Evolutionary conservation across 2,797 vertebrate species (phyloP), one percentile per base, ranked within the genome.

Genomic region (Fistularia commersonii): DNA sequence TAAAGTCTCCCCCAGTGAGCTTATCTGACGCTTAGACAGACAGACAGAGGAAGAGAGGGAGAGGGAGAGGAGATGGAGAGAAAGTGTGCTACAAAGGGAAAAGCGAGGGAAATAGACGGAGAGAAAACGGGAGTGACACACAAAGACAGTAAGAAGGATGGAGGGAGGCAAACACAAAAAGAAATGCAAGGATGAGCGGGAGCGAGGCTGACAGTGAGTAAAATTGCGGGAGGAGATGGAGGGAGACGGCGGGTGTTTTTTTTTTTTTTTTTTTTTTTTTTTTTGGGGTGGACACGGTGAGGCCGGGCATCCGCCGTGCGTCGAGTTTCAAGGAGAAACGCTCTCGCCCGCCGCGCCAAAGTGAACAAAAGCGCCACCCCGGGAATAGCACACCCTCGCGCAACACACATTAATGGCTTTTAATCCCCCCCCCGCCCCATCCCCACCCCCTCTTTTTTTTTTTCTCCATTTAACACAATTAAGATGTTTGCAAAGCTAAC

Each of bases 401-500:
- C 79, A 85, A 82, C 81, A 73, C 84, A 86, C 85, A 88, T 84
- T 88, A 90, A 89, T 88, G 81, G 80, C 74, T 87, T 89, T 84
- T 88, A 88, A 90, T 88, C 86, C 71, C 43, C 72, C 79, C 77
- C 74, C 70, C 65, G 3, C 23, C 1, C 36, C 41, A 15, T 8
- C 13, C 11, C 31, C 49, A 39, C 41, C n/a, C n/a, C 32, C 36
- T 31, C 8, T 2, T 11, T 38, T 38, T 75, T 87, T 85, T 88
- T 85, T 74, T 81, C 84, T 81, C 76, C 84, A 85, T 90, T 89
- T 89, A 90, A 89, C 83, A 76, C 86, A 89, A 91, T 90, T 90
- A 91, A 88, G 86, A 88, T 87, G 83, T 90, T 89, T 89, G 87
- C 85, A 80, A 85, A 88, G 86, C 89, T 81, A 89, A 89, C 86